These are phyloP conservation scores for Scomberomorus guttatus DNA, from an alignment of 2,797 vertebrate species.

Conservation along the genomic window DNA sequence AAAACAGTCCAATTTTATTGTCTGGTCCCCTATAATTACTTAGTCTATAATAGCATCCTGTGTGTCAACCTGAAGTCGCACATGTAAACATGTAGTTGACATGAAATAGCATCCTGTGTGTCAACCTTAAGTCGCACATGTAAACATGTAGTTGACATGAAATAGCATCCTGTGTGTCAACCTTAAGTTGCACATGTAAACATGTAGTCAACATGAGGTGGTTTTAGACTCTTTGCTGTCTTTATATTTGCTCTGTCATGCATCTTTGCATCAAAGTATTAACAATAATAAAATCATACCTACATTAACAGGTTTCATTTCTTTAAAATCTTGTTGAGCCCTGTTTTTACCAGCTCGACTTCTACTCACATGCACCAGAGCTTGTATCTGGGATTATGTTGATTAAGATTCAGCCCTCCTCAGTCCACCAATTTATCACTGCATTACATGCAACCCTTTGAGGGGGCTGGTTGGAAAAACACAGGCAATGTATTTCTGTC, in stretches of 20 bases:
- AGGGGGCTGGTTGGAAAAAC: constrained; percentile 32
- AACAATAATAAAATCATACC: background rate
- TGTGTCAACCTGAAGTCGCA: background rate
- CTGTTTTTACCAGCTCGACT: background rate
- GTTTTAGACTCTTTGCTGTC: too few relatives aligned
- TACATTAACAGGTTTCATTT: background rate
- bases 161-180: too few relatives aligned
- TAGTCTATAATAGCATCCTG: background rate
- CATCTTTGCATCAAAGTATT: background rate
- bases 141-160: constrained; percentile 4
- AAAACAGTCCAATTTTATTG: background rate
- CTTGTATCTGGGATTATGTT: constrained; percentile 37
- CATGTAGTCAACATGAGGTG: too few relatives aligned
- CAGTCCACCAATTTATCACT: constrained; percentile 55
- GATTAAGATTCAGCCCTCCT: constrained; percentile 31
- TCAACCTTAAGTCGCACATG: too few relatives aligned
- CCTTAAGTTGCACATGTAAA: too few relatives aligned
- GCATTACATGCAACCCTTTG: constrained; percentile 44
- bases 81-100: constrained; percentile 9
- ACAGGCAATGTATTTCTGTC: constrained; percentile 7
- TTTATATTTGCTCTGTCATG: background rate
- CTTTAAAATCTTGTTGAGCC: background rate
- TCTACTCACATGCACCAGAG: background rate
- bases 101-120: background rate
- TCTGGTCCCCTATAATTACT: background rate